Percentiles rank a stretch among this genome's conserved stretches.
Conservation (phyloP, 2,797 vertebrate genomes). For the Esox lucius region DNA sequence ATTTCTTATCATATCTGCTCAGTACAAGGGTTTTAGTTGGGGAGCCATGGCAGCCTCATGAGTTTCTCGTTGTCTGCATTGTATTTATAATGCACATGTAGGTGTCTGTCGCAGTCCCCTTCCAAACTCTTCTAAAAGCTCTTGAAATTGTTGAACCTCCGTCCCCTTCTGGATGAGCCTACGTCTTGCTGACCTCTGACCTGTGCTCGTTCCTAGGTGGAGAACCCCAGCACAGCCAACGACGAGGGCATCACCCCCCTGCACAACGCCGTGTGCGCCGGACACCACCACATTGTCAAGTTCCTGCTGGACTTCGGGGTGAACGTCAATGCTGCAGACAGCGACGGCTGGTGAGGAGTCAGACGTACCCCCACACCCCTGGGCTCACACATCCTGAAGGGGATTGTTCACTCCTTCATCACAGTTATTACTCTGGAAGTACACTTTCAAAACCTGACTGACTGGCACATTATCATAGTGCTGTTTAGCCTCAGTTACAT, state of each 20-base stretch:
- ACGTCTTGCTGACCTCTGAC: neutral
- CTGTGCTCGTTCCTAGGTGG: slow-evolving; percentile 78
- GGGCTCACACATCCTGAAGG: neutral
- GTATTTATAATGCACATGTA: too few relatives aligned
- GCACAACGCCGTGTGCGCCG: slow-evolving; percentile 96
- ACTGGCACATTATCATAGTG: too few relatives aligned
- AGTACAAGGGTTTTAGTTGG: too few relatives aligned
- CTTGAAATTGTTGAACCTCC: neutral
- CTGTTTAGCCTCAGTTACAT: neutral
- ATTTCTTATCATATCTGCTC: too few relatives aligned
- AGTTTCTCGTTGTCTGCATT: too few relatives aligned
- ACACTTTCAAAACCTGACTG: too few relatives aligned
- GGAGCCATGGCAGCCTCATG: too few relatives aligned
- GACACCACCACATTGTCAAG: slow-evolving; percentile 97
- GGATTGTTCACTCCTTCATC: neutral
- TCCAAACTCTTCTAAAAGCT: neutral
- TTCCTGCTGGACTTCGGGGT: slow-evolving; percentile 98
- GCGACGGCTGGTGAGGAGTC: slow-evolving; percentile 92
- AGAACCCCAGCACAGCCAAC: slow-evolving; percentile 96
- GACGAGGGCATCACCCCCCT: slow-evolving; percentile 98
- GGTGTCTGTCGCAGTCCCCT: neutral
- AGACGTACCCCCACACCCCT: neutral
- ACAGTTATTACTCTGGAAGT: neutral
- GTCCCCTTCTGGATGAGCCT: neutral
- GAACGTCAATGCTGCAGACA: slow-evolving; percentile 97